Base-by-base conservation (phyloP, 2,888 invertebrate genomes). In the Rhingia campestris region DNA sequence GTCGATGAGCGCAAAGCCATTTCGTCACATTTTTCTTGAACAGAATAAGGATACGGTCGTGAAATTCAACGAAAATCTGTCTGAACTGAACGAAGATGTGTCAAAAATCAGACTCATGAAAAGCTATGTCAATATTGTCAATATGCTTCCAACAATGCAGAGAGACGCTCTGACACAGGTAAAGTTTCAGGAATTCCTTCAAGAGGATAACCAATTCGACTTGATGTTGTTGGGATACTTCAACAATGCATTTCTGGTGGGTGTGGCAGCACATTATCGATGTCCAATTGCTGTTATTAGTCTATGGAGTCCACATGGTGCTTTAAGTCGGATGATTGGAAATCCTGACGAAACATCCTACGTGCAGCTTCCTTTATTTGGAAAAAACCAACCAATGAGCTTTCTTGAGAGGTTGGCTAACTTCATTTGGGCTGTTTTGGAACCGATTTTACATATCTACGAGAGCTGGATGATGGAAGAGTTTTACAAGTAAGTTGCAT, bases 161-260 rank as follows among this genome's bases (percentile, higher is more conserved):
- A 59, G 9, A 14, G 58, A 75, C 10, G 69, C 75, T 2, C 33
- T 81, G 0, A 22, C 54, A 7, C 33, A 9, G 33, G 35, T 39
- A 6, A 4, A 7, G 2, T 81, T 81, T 22, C 61, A 47, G 2
- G 7, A 10, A 2, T 81, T 81, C 63, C 43, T 81, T 6, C 22
- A 58, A 2, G 75, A 81, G 4, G 70, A 75, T 12, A 81, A 81
- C 32, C 63, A 64, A 10, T 81, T 81, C n/a, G 81, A 81, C 39
- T 51, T 81, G 7, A 70, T 81, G 81, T 1, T 81, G 45, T 37
- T 81, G 10, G 81, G 81, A 9, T 81, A 81, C 33, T 81, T 70
- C n/a, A 41, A 81, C 7, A 81, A 81, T 12, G 81, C 75, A 4
- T 81, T 58, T 9, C 86, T 89, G 47, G 37, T 81, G 0, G 80